Percentiles rank a stretch among this genome's conserved stretches.
phyloP scores from a whole-genome alignment of 2,113 vertebrate genomes.

The Lophius piscatorius region DNA sequence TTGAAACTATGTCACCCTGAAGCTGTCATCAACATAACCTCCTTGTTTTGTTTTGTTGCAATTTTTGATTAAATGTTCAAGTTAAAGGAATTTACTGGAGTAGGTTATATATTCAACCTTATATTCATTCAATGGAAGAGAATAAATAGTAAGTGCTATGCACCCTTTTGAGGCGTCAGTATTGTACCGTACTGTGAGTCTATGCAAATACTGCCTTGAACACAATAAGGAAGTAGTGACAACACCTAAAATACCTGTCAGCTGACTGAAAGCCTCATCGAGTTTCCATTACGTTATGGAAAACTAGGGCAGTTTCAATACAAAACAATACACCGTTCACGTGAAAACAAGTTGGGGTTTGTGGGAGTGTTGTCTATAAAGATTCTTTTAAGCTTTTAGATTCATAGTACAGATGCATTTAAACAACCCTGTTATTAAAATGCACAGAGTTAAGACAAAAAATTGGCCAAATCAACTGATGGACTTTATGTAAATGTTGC shows the following conservation, averaged over 20 bases:
- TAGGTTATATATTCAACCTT: neutral
- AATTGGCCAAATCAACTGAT: too few relatives aligned
- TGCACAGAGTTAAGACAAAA: too few relatives aligned
- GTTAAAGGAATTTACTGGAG: neutral
- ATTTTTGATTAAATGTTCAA: too few relatives aligned
- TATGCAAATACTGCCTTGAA: neutral
- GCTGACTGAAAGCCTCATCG: neutral
- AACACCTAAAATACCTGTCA: conserved; percentile 1
- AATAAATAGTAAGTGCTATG: neutral
- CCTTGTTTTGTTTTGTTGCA: too few relatives aligned
- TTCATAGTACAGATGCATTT: too few relatives aligned
- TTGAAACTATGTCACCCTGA: too few relatives aligned
- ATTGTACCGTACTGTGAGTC: conserved; percentile 30
- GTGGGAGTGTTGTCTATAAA: neutral
- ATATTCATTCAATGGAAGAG: neutral
- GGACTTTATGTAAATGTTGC: too few relatives aligned
- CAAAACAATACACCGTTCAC: neutral
- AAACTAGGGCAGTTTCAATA: too few relatives aligned
- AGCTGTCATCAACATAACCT: too few relatives aligned
- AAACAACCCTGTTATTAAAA: too few relatives aligned
- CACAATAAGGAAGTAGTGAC: conserved; percentile 9
- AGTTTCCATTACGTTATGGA: neutral
- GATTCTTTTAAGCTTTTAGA: too few relatives aligned
- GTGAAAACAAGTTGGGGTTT: neutral
- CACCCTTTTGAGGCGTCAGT: conserved; percentile 1